Base-by-base conservation (phyloP, 2,888 invertebrate genomes). In the Melinopterus prodromus region DNA sequence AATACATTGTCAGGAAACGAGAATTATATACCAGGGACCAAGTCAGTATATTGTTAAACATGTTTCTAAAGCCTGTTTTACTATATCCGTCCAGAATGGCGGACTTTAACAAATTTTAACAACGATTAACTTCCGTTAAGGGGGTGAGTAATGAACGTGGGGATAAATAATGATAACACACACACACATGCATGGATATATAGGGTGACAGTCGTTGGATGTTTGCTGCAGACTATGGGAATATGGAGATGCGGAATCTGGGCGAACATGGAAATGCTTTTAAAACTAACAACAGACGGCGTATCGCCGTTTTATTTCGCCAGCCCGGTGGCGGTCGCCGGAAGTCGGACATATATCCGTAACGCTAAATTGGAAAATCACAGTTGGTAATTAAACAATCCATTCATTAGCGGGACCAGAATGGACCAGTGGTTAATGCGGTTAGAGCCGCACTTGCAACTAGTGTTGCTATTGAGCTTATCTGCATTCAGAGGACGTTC, bases 51-150 rank as follows among this genome's bases (percentile, higher is more conserved):
- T 53, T 53, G 53, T 38, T 6, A 38, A 38, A 38, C 38, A 38
- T 38, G 9, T 53, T 53, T 53, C 53, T 53, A 53, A 53, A 53
- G 53, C 53, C 53, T 12, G 53, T 12, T 2, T 12, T 53, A 2
- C 53, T 53, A 12, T 53, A 53, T 9, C 7, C 53, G 12, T 53
- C 53, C 53, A 53, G 53, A 53, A 7, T 53, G 53, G 7, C 53
- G 53, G 53, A 53, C 53, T 53, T 53, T 53, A 53, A 53, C 53
- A 53, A 53, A 53, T 53, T 53, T 53, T 53, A 53, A 53, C 53
- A 4, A 53, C 53, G 53, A 53, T 53, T 53, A 53, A 53, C 2
- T 53, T 9, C 9, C 5, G 12, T 53, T 53, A 53, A 53, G 53
- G 53, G 53, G 53, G 53, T 53, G 53, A 53, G 53, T 53, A 53